Evolutionary conservation across 2,797 vertebrate genomes (phyloP).

Genomic region (Gallinago stenura): DNA sequence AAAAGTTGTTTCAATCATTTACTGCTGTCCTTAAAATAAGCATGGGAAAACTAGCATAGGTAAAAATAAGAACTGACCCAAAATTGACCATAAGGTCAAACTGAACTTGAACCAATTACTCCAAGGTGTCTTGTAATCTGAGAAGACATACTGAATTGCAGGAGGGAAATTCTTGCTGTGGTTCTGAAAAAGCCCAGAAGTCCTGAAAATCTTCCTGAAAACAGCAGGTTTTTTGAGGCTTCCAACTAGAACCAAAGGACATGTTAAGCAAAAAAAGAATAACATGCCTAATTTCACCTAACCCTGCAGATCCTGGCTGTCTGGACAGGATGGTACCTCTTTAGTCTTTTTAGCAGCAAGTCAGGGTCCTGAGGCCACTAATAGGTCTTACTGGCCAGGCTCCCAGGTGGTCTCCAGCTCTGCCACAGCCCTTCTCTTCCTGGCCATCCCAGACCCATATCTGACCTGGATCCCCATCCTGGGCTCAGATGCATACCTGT

Average conservation of each 20-base stretch:
- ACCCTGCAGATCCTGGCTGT: background rate
- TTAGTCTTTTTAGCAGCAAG: background rate
- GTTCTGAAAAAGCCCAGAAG: background rate
- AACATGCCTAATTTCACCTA: background rate
- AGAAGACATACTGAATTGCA: background rate
- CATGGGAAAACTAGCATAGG: background rate
- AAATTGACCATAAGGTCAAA: background rate
- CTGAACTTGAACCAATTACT: slow-evolving; percentile 3
- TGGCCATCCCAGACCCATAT: too few species aligned
- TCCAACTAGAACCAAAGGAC: background rate
- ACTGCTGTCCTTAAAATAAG: background rate
- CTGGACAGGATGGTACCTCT: background rate
- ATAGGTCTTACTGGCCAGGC: background rate
- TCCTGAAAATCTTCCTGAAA: background rate
- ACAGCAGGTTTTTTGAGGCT: background rate
- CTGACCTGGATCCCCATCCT: background rate
- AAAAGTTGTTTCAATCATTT: slow-evolving; percentile 5
- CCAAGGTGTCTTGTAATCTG: background rate
- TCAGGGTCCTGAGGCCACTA: background rate
- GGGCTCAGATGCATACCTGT: accelerated
- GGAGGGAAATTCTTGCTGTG: background rate
- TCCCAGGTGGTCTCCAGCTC: background rate
- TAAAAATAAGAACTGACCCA: background rate
- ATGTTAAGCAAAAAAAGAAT: background rate
- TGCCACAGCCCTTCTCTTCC: background rate